A percentile compares a stretch with the other conserved stretches of the same genome.
phyloP scores from a whole-genome alignment of 2,888 invertebrate species.

The Zelleria hepariella region DNA sequence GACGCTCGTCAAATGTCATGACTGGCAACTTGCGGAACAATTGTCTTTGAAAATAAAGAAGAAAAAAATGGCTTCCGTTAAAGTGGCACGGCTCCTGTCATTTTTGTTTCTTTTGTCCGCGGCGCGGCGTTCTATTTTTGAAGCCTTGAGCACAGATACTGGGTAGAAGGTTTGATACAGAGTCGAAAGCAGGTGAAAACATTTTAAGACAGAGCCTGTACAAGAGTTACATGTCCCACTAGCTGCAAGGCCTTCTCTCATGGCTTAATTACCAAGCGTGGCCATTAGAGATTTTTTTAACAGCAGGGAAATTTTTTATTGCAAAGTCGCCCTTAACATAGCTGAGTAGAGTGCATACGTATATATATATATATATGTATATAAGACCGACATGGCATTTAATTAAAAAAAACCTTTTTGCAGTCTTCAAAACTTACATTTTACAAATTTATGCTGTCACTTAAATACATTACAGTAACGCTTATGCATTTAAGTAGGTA shows the following conservation, averaged over 20 bases:
- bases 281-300: too few relatives aligned
- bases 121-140: background rate
- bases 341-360: too few relatives aligned
- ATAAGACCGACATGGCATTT: background rate
- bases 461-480: too few relatives aligned
- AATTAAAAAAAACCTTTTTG: too few relatives aligned
- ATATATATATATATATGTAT: too few relatives aligned
- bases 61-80: constrained; percentile 62
- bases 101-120: constrained; percentile 16
- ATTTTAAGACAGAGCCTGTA: background rate
- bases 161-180: background rate
- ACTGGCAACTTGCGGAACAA: constrained; percentile 57
- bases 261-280: too few relatives aligned
- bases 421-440: too few relatives aligned
- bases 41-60: constrained; percentile 37
- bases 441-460: too few relatives aligned
- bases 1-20: constrained; percentile 65
- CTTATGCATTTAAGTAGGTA: background rate
- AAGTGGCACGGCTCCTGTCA: constrained; percentile 57
- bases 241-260: too few relatives aligned
- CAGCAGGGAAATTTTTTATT: too few relatives aligned
- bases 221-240: too few relatives aligned
- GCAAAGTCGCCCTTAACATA: too few relatives aligned
- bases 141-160: background rate
- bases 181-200: background rate